Base-by-base conservation (phyloP, 2,888 invertebrate species). In the Schrankia costaestrigalis region DNA sequence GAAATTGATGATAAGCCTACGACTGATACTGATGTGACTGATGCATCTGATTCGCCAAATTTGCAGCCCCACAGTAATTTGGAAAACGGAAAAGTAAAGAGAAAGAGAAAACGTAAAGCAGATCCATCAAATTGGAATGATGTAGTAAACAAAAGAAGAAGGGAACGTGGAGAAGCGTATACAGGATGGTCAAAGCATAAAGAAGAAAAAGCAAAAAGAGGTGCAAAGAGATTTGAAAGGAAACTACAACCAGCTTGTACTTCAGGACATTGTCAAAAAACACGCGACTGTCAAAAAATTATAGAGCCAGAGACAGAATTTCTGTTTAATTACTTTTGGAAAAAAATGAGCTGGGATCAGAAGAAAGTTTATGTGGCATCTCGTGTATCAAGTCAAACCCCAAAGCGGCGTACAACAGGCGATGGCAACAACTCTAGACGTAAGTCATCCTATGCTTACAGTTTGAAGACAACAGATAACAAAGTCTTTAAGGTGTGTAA, bases 351-450 rank as follows among this genome's bases (percentile, higher is more conserved):
- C 26, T 33, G 33, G 17, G 33, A 33, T 33, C 27, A 33, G 22
- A 33, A 33, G 26, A 33, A 22, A 25, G 22, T 14, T 14, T 34
- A 12, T 25, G 22, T 43, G 17, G n/a, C n/a, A n/a, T n/a, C n/a
- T n/a, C n/a, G n/a, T n/a, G 6, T 15, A 4, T 4, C 3, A 3
- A 15, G 17, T 15, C 3, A 3, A 4, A 6, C 3, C 6, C 3
- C 3, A 15, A 23, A 11, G 7, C 11, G 12, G 12, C 1, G 2
- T 23, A 11, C 12, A 11, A 11, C 11, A 11, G 3, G 31, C 22
- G 38, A 38, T 8, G 35, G 37, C 27, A 37, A 33, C 27, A 34
- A 37, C 24, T 31, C 19, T 28, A 37, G 41, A 34, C 24, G 31
- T 18, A 14, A 13, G 13, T 12, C 11, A 11, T 14, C 22, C 6